These are phyloP conservation scores for Furcifer pardalis DNA, from an alignment of 2,797 vertebrate genomes.

Conservation along the genomic window DNA sequence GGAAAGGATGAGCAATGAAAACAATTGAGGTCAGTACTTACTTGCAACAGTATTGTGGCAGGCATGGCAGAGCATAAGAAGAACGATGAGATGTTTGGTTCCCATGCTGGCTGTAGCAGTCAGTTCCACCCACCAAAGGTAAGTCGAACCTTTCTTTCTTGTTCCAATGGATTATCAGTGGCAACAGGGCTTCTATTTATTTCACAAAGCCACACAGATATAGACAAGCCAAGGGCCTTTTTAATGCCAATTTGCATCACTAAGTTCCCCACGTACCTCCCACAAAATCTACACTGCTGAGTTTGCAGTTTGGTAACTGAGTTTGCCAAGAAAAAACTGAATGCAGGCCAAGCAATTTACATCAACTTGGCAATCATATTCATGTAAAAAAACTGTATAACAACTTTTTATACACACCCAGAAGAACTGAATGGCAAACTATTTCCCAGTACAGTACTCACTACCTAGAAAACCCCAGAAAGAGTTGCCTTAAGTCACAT, in stretches of 20 bases:
- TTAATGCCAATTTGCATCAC: slow-evolving; percentile 11
- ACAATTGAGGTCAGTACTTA: not conserved
- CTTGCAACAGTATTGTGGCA: slow-evolving; percentile 5
- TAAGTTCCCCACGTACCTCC: not conserved
- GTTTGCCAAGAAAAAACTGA: not conserved
- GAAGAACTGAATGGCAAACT: too few relatives aligned
- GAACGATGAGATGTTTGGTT: too few relatives aligned
- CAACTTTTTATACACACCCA: too few relatives aligned
- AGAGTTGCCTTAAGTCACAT: too few relatives aligned
- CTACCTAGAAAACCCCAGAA: too few relatives aligned
- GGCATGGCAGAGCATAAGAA: not conserved
- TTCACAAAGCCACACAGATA: not conserved
- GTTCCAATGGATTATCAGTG: not conserved
- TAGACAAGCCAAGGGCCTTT: not conserved
- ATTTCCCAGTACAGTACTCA: too few relatives aligned
- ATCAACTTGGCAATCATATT: too few relatives aligned
- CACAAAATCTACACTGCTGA: not conserved
- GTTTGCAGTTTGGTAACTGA: not conserved
- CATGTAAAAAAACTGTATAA: too few relatives aligned
- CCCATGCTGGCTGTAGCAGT: not conserved
- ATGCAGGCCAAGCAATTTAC: too few relatives aligned
- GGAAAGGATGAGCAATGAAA: not conserved
- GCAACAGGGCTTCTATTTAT: slow-evolving; percentile 23
- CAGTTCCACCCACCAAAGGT: not conserved
- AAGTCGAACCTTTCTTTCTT: not conserved